A percentile compares a stretch with the other conserved stretches of the same genome.
Conservation (phyloP, 2,888 invertebrate species). For the Pogonocherus hispidulus region DNA sequence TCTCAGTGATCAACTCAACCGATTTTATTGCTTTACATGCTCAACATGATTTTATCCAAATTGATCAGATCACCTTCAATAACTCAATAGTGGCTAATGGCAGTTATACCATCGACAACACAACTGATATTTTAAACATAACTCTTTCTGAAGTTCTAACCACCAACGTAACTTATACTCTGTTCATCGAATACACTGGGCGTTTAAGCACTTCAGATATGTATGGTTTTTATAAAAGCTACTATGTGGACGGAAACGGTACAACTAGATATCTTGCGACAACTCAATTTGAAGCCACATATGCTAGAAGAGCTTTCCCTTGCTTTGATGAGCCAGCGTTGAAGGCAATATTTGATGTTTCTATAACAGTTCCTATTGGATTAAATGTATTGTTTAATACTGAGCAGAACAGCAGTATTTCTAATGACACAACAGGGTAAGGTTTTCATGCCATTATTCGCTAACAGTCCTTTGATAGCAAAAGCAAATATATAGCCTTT, state of each 20-base stretch:
- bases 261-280: conserved; percentile 72
- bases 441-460: not conserved
- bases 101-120: conserved; percentile 13
- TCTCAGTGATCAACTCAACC: conserved; percentile 26
- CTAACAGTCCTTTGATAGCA: not conserved
- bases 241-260: conserved; percentile 39
- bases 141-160: not conserved
- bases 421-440: not conserved
- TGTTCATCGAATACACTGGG: conserved; percentile 30
- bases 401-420: not conserved
- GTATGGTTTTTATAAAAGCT: conserved; percentile 70
- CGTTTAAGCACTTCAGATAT: conserved; percentile 61
- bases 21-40: conserved; percentile 11
- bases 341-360: conserved; percentile 76
- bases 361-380: conserved; percentile 65
- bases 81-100: not conserved
- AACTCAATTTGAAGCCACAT: conserved; percentile 79
- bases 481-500: no score
- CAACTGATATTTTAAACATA: conserved; percentile 15
- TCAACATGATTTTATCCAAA: not conserved
- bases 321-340: conserved; percentile 82
- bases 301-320: conserved; percentile 80
- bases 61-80: not conserved
- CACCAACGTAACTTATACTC: not conserved
- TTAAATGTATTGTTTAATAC: conserved; percentile 56